A percentile compares a stretch with the other conserved stretches of the same genome.
These are phyloP conservation scores for Peromyscus polionotus DNA, from an alignment of 2,113 vertebrate genomes.

Conservation along the genomic window DNA sequence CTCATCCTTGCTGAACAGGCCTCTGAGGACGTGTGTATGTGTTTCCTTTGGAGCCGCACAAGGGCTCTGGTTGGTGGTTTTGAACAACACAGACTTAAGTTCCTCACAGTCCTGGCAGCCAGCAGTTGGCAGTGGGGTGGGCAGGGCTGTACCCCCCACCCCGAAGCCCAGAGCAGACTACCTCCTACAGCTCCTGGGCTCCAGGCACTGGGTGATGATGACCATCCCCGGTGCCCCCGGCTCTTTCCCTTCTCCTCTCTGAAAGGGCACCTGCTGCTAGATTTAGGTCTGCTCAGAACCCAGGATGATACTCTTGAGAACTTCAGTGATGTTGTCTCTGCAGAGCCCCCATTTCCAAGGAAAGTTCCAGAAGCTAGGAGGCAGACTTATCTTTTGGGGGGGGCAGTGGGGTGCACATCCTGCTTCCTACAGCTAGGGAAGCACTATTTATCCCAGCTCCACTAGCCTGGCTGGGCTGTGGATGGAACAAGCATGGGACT, in stretches of 20 bases:
- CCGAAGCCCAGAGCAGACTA: neutral
- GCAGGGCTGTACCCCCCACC: rapidly evolving
- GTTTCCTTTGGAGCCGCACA: too few species aligned
- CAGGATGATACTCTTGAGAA: rapidly evolving
- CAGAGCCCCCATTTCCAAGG: neutral
- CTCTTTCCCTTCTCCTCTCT: neutral
- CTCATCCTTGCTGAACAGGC: rapidly evolving
- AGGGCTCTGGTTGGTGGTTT: neutral
- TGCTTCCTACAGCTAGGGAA: neutral
- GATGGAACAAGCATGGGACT: too few species aligned
- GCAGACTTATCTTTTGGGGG: neutral
- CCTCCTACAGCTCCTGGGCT: neutral
- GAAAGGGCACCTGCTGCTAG: neutral
- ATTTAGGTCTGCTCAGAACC: neutral
- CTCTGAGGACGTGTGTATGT: neutral
- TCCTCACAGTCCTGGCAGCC: neutral
- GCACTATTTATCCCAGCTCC: neutral
- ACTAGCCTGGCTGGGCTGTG: neutral
- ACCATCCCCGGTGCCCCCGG: neutral
- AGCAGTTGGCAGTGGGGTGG: neutral
- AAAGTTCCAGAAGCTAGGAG: neutral
- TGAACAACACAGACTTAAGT: rapidly evolving
- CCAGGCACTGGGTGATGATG: rapidly evolving
- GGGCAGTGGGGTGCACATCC: neutral
- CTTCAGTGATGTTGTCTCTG: neutral